These are phyloP conservation scores for Sinosuthora webbiana DNA, from an alignment of 2,113 vertebrate species.

Conservation along the genomic window DNA sequence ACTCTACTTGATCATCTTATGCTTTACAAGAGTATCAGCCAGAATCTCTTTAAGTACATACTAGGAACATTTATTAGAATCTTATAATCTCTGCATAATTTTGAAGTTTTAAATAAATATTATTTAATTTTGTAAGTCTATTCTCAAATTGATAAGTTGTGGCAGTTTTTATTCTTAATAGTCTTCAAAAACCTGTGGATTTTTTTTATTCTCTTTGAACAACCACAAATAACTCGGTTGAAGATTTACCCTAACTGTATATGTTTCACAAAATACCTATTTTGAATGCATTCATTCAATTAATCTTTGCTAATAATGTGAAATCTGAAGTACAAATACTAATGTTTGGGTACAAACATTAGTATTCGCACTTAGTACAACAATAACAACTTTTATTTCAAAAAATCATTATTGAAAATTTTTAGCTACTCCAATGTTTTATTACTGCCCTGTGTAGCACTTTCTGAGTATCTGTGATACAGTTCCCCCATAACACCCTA, in stretches of 20 bases:
- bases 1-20: not conserved
- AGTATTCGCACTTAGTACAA: not conserved
- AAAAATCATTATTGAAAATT: not conserved
- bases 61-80: not conserved
- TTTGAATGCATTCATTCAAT: not conserved
- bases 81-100: not conserved
- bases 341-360: not conserved
- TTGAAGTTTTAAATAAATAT: not conserved
- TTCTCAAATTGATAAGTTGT: not conserved
- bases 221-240: not conserved
- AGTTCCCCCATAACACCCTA: not conserved
- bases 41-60: not conserved
- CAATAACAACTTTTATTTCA: accelerated
- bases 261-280: not conserved
- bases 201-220: not conserved
- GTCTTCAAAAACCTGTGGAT: not conserved
- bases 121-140: not conserved
- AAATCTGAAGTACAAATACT: not conserved
- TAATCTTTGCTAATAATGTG: not conserved
- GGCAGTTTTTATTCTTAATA: not conserved
- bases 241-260: not conserved
- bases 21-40: not conserved
- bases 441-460: not conserved
- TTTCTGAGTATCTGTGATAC: not conserved
- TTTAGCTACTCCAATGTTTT: not conserved